These are phyloP conservation scores for Chironomus tentans DNA, from an alignment of 2,888 invertebrate species.

Conservation along the genomic window DNA sequence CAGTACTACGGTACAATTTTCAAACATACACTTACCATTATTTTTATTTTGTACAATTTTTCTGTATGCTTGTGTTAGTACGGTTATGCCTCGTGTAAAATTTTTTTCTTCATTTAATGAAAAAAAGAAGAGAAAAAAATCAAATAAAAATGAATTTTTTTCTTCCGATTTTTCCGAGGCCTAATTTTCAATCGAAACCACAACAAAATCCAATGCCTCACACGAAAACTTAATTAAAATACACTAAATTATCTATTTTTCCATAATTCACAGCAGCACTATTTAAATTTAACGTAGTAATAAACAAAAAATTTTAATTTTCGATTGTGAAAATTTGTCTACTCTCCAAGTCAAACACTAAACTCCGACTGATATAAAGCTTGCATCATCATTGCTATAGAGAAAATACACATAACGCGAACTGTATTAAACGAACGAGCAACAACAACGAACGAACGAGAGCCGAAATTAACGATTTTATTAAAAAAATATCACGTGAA, in stretches of 20 bases:
- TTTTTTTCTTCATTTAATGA: slow-evolving; percentile 17
- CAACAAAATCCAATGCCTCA: not conserved
- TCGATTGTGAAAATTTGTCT: slow-evolving; percentile 22
- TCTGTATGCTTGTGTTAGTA: slow-evolving; percentile 14
- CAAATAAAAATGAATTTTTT: slow-evolving; percentile 5
- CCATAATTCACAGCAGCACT: slow-evolving; percentile 4
- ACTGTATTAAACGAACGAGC: not conserved
- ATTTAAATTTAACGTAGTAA: slow-evolving; percentile 1
- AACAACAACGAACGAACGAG: slow-evolving; percentile 10
- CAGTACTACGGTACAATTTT: not conserved
- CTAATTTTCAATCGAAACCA: not conserved
- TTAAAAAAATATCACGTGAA: not conserved
- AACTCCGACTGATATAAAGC: slow-evolving; percentile 27
- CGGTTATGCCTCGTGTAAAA: slow-evolving; percentile 26
- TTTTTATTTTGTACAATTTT: slow-evolving; percentile 19
- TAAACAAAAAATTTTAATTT: slow-evolving; percentile 20
- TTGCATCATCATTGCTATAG: slow-evolving; percentile 27
- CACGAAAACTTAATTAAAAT: not conserved
- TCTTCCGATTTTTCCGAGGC: not conserved
- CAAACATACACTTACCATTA: slow-evolving; percentile 20
- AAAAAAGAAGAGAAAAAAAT: slow-evolving; percentile 7
- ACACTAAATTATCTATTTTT: not conserved
- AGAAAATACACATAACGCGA: slow-evolving; percentile 16
- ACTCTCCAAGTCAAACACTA: slow-evolving; percentile 27
- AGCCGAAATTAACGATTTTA: slow-evolving; percentile 19